Evolutionary conservation across 2,797 vertebrate species (phyloP).

Genomic region (Eulemur mongoz): DNA sequence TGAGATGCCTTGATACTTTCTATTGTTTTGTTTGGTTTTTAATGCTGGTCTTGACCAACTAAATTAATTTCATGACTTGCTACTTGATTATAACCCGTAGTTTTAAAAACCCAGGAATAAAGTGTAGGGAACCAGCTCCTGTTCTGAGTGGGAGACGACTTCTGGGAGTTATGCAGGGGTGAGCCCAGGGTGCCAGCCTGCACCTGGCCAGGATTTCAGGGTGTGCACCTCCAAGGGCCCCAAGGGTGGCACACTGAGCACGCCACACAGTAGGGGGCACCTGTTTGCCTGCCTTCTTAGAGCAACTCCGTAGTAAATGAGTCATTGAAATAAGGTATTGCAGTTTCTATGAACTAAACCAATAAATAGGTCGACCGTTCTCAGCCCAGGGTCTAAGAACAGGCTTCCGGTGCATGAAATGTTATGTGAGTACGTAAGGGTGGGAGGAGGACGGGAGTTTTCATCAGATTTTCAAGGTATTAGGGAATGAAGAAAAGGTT

Average conservation of each 20-base stretch:
- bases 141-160: too few species aligned
- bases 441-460: background rate
- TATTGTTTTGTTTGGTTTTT: background rate
- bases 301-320: background rate
- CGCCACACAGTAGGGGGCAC: background rate
- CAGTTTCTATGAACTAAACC: background rate
- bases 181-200: background rate
- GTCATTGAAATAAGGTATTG: background rate
- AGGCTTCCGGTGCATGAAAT: background rate
- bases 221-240: background rate
- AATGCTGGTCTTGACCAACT: background rate
- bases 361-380: background rate
- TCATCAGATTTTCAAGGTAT: background rate
- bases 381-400: background rate
- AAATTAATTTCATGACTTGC: background rate
- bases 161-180: too few species aligned
- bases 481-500: background rate
- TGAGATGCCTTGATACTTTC: background rate
- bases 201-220: fast-evolving
- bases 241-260: background rate
- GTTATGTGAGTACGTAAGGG: background rate
- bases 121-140: background rate
- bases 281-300: background rate
- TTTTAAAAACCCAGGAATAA: background rate
- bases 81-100: background rate